Evolutionary conservation across 2,113 vertebrate species (phyloP).

Genomic region (Actinemys pallida): DNA sequence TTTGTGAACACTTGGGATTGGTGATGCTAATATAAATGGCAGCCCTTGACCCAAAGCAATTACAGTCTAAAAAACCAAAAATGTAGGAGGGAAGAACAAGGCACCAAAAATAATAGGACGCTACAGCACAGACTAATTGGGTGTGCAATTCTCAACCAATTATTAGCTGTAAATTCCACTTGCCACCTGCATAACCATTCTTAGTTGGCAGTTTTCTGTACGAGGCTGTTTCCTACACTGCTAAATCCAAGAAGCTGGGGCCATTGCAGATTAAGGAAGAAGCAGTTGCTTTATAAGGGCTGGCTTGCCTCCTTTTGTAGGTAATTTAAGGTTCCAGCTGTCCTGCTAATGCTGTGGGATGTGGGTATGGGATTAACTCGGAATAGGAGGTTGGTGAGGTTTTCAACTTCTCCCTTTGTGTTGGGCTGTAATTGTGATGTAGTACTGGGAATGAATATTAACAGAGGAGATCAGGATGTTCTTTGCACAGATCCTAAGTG

Average conservation of each 20-base stretch:
- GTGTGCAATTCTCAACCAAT: background rate
- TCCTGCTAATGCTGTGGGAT: rapidly evolving
- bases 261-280: background rate
- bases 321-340: background rate
- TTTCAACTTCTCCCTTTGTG: rapidly evolving
- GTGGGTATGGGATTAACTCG: rapidly evolving
- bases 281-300: background rate
- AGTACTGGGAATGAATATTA: rapidly evolving
- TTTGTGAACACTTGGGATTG: no score
- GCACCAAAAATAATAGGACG: background rate
- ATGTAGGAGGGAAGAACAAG: background rate
- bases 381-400: rapidly evolving
- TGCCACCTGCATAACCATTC: background rate
- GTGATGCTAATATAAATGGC: background rate
- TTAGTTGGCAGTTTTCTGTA: background rate
- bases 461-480: rapidly evolving
- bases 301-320: background rate
- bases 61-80: background rate
- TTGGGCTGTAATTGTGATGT: rapidly evolving
- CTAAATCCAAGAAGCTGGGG: background rate
- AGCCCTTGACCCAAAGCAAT: background rate
- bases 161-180: background rate
- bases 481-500: rapidly evolving
- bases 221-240: background rate
- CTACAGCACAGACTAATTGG: background rate